Base-by-base conservation (phyloP, 1,140 invertebrate species). In the Himalopsyche phryganea region DNA sequence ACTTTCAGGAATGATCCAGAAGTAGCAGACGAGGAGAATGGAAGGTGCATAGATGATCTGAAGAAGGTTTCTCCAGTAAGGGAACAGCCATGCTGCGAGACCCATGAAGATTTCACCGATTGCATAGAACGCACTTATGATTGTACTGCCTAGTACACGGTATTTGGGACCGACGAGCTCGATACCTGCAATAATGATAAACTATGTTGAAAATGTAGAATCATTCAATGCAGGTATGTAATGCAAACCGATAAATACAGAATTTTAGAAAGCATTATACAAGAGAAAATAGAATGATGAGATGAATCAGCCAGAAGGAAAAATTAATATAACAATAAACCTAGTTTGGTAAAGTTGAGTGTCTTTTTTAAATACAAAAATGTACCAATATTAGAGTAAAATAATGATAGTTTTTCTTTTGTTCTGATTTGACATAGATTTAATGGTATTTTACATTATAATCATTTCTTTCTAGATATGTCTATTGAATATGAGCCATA, bases 141-240 rank as follows among this genome's bases (percentile, higher is more conserved):
- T 66, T 0, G 87, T 85, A 40, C 88, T 88, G 46, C 83, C 87
- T 19, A 90, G 76, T 0, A 90, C 87, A 60, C 91, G 76, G 49
- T 86, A 83, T 60, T 83, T 81, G 2, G 87, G 84, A 1, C 86
- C 87, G 0, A 91, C 86, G 58, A 90, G 77, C 69, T 94, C 91
- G 68, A 92, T 81, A 19, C 86, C 90, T 90, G 71, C 57, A 79
- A 80, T 66, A 61, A 74, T 74, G 33, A 60, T 19, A 58, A 61
- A 33, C 57, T 41, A 52, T 23, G 49, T 42, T 20, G 33, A 7
- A 7, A 35, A 35, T 35, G 6, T 7, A 35, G n/a, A 7, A 35
- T 35, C n/a, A 7, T 35, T 35, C n/a, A n/a, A 35, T 7, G 6
- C 6, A n/a, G 33, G 33, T 35, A 35, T 35, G 6, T 35, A 35